Percentiles rank a stretch among this genome's conserved stretches.
Conservation (phyloP, 2,113 vertebrate species). For the Uria aalge region DNA sequence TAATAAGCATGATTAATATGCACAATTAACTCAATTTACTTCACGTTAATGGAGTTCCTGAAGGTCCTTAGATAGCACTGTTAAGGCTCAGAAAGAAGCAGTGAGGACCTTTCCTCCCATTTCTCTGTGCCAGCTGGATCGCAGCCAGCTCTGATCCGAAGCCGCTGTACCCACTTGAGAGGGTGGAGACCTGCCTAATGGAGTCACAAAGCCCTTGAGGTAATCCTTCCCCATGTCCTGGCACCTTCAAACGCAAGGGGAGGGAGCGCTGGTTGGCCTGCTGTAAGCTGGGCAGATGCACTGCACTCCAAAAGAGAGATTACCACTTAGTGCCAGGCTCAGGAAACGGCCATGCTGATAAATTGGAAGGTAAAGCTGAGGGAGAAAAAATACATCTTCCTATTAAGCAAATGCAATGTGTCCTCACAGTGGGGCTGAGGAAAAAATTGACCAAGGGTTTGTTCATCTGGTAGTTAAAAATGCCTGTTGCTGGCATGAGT, state of each 20-base stretch:
- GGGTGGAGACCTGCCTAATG: neutral
- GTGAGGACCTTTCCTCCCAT: neutral
- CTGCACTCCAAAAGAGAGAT: neutral
- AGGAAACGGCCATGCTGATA: neutral
- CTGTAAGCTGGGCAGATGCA: neutral
- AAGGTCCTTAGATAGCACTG: neutral
- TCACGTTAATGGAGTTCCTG: neutral
- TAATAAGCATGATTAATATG: neutral
- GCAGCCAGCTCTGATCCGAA: neutral
- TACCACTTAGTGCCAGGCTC: neutral
- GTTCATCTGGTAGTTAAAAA: neutral
- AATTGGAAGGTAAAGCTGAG: neutral
- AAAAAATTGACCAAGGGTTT: neutral
- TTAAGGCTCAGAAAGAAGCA: neutral
- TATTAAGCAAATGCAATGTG: neutral
- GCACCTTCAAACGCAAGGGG: fast-evolving
- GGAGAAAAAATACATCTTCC: neutral
- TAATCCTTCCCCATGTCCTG: neutral
- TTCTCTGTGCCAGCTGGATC: neutral
- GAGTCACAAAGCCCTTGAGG: neutral
- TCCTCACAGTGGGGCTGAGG: neutral
- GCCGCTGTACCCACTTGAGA: neutral
- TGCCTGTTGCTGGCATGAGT: neutral
- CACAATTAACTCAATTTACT: conserved; percentile 6
- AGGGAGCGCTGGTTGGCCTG: neutral